Evolutionary conservation across 2,797 vertebrate species (phyloP).

Genomic region (Cirrhinus mrigala): DNA sequence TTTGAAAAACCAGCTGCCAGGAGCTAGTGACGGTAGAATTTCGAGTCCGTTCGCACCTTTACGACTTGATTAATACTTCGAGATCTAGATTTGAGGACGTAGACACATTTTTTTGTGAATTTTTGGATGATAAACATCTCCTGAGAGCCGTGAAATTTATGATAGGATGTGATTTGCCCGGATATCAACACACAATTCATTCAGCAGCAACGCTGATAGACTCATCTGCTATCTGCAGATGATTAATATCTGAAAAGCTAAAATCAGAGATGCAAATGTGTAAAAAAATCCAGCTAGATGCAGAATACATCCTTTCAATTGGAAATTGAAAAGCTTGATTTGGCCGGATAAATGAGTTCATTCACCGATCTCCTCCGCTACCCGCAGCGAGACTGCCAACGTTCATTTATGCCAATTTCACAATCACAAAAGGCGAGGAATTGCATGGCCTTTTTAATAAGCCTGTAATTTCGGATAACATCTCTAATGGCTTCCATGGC

Average conservation of each 20-base stretch:
- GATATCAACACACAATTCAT: constrained; percentile 29
- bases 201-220: constrained; percentile 40
- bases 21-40: background rate
- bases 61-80: background rate
- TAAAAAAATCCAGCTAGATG: constrained; percentile 40
- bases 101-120: background rate
- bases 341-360: constrained; percentile 49
- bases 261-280: constrained; percentile 52
- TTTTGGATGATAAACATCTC: constrained; percentile 2
- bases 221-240: constrained; percentile 50
- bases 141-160: constrained; percentile 23
- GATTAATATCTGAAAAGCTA: constrained; percentile 43
- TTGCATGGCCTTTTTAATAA: constrained; percentile 57
- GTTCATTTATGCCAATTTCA: constrained; percentile 53
- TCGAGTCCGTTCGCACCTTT: background rate
- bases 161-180: constrained; percentile 39
- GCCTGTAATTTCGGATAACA: constrained; percentile 62
- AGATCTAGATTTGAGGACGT: background rate
- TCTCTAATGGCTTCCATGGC: constrained; percentile 58
- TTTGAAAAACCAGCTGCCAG: constrained; percentile 27
- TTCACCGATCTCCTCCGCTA: constrained; percentile 38
- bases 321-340: constrained; percentile 58
- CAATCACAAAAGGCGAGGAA: constrained; percentile 51
- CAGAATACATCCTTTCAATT: constrained; percentile 54
- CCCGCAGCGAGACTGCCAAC: constrained; percentile 37